phyloP scores from a whole-genome alignment of 2,113 vertebrate species.

The Leptosomus discolor region DNA sequence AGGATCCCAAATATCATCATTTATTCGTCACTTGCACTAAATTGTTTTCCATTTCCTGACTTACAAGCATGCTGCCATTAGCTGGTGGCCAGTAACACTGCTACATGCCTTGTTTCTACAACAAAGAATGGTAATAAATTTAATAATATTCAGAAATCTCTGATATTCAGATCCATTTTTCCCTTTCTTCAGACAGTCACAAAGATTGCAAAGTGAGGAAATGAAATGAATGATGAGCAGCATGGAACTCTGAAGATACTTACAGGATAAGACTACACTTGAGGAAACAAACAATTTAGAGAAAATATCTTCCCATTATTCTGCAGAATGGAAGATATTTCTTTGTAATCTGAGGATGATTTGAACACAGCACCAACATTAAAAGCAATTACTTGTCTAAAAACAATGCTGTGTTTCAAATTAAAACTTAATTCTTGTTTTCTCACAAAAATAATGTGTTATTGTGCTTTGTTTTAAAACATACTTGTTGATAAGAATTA shows the following conservation, averaged over 20 bases:
- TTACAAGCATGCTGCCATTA: background rate
- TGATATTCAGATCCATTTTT: background rate
- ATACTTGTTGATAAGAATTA: background rate
- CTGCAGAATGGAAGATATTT: background rate
- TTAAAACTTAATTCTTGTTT: background rate
- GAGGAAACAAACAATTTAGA: background rate
- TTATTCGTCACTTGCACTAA: background rate
- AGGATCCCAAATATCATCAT: background rate
- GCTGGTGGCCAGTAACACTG: background rate
- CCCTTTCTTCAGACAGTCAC: background rate
- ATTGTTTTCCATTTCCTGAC: background rate
- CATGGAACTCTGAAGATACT: background rate
- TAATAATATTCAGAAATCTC: background rate
- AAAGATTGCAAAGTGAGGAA: background rate
- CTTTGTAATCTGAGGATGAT: background rate
- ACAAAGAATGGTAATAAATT: background rate
- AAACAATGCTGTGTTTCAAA: background rate
- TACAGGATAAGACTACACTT: background rate
- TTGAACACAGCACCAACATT: background rate
- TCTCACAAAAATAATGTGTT: background rate
- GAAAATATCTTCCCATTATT: background rate
- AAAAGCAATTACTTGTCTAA: background rate
- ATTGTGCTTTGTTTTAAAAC: background rate
- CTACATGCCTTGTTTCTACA: background rate
- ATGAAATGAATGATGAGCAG: background rate